Base-by-base conservation (phyloP, 1,140 invertebrate species). In the Orius laevigatus region DNA sequence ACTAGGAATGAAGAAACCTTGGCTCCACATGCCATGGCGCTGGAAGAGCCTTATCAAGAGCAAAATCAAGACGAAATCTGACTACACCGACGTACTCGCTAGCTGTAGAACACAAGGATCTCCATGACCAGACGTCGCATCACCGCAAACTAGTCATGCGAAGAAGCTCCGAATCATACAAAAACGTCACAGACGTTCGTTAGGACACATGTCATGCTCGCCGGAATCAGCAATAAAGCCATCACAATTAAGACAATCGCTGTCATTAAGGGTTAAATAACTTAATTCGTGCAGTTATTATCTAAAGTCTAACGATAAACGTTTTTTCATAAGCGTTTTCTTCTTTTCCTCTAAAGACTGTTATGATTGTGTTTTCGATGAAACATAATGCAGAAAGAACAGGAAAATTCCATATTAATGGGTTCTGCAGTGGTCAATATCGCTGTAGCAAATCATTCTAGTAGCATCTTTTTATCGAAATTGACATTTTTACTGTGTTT, bases 161-260 rank as follows among this genome's bases (percentile, higher is more conserved):
- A 99, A 71, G 96, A 99, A 71, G 90, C 95, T 40, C 96, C 96
- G 93, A 98, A 64, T 97, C 93, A 0, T 99, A 99, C 65, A 99
- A 99, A 69, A 93, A 99, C 75, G 96, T 99, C 0, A 97, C 92
- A 1, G 95, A 99, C 72, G 96, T n/a, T 99, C 39, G 96, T 99
- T 0, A n/a, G n/a, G 78, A 99, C 65, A 98, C 96, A 4, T 99
- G 96, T 63, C 91, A 99, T 64, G 79, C 77, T 38, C n/a, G 95
- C 91, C 49, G 94, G 94, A 19, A 98, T 98, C 18, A 96, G 91
- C 58, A 90, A 92, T 60, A 98, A 98, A 64, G 85, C 87, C 61
- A 85, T 99, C 18, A 98, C n/a, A 99, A 71, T 70, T 99, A 54
- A 72, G 90, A 59, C 96, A 2, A 95, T 99, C 62, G 96, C 93